phyloP scores from a whole-genome alignment of 2,888 invertebrate species.

The Schizotus pectinicornis region DNA sequence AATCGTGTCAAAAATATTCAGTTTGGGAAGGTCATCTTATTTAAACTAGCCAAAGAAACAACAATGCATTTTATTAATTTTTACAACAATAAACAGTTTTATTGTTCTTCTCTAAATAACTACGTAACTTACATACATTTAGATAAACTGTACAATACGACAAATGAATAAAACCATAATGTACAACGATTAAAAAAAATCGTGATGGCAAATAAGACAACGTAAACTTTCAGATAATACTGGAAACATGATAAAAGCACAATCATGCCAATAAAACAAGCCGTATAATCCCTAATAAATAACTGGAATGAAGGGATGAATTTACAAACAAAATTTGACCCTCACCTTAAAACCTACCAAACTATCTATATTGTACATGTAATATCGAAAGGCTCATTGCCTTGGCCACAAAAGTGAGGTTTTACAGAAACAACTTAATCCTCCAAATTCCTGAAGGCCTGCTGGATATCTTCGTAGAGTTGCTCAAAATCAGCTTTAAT shows the following conservation, averaged over 20 bases:
- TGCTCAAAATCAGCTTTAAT: conserved; percentile 98
- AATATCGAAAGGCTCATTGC: conserved; percentile 39
- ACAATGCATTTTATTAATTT: conserved; percentile 38
- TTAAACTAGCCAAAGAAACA: conserved; percentile 28
- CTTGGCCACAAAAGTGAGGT: conserved; percentile 29
- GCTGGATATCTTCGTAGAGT: conserved; percentile 94
- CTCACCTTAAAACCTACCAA: conserved; percentile 37
- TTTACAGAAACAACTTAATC: conserved; percentile 68
- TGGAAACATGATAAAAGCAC: conserved; percentile 7
- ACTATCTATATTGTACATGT: conserved; percentile 41
- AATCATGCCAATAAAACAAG: conserved; percentile 16
- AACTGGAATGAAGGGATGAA: conserved; percentile 48
- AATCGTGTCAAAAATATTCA: no score
- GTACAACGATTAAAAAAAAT: conserved; percentile 16
- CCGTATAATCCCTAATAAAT: conserved; percentile 39
- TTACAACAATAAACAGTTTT: conserved; percentile 27
- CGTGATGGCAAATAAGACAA: conserved; percentile 11
- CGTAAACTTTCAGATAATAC: conserved; percentile 14
- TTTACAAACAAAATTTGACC: conserved; percentile 39
- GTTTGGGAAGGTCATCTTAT: conserved; percentile 77
- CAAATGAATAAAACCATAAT: conserved; percentile 15
- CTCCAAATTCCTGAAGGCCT: conserved; percentile 97
- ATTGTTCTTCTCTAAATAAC: conserved; percentile 22
- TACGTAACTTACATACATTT: conserved; percentile 15
- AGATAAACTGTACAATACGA: conserved; percentile 27